Evolutionary conservation across 2,888 invertebrate species (phyloP), one percentile per base, ranked within the genome.

Genomic region (Tachystola acroxantha): DNA sequence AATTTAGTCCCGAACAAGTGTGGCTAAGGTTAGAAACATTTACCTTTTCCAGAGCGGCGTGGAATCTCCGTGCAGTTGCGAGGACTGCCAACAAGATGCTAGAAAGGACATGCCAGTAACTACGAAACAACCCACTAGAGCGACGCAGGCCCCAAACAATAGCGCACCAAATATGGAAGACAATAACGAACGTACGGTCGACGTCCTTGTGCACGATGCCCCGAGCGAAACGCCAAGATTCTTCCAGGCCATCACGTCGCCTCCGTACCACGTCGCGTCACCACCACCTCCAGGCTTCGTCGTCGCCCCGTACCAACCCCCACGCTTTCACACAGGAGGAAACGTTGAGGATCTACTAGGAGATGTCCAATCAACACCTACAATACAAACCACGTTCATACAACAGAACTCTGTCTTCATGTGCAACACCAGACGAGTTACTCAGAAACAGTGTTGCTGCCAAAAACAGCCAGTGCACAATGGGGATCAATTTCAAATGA

Each of bases 271-370:
- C 48, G 53, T 74, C 34, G 48, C 71, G 22, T 45, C 57, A 26
- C 69, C 75, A 10, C 81, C 81, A 7, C 80, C 82, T 1, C 81
- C 85, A 3, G 85, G 85, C 11, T 85, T 86, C 52, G 74, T 84
- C 25, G 59, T 81, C 13, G 75, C 76, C 13, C 78, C 84, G 1
- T 80, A 74, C 53, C 78, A 76, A 53, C 54, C 74, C 1, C 79
- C 76, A 34, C 65, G 79, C 26, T 88, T 88, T 63, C 80, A 80
- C 53, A 89, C 88, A 13, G 90, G 90, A 7, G 91, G 91, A 0
- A 92, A 92, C 57, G 76, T 93, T 26, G 92, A 93, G 50, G 91
- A 92, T 43, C 71, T 93, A 28, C 71, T 93, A 0, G 90, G 91
- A 39, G 92, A 93, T 43, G 91, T 92, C 4, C 91, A 92, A 59